Base-by-base conservation (phyloP, 23 tunicate species). In the Oikopleura dioica region DNA sequence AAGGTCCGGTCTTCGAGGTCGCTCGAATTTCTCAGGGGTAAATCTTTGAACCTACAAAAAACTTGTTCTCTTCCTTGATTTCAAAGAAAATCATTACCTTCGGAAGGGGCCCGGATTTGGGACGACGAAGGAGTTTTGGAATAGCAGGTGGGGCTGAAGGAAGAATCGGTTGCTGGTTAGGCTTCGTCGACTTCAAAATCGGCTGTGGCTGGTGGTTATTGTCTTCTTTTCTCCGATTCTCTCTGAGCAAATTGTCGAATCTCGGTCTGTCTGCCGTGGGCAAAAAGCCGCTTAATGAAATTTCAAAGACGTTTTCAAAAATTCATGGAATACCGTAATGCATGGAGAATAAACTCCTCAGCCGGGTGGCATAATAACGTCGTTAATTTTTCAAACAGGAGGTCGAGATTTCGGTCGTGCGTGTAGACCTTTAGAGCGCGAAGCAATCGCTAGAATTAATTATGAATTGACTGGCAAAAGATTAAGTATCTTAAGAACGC, bases 301-400 rank as follows among this genome's bases (percentile, higher is more conserved):
- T n/a, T n/a, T n/a, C 33, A 63, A 63, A 63, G 26, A 21, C 26
- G 16, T 63, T 12, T 12, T 44, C 16, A 44, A 44, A 44, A 44
- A 44, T 44, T 44, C 55, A 44, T 44, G 55, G 26, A 63, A 63
- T 63, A 63, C 72, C 72, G 16, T 28, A 63, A 63, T 4, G 72
- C 72, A 31, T 63, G 72, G 33, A 63, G 26, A 63, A 63, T 63
- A 28, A 63, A 63, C 26, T 63, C 72, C 16, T 63, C 30, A 2
- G 16, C 72, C 33, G 72, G 30, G 30, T 23, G 30, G 30, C 26
- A 12, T 24, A 63, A 31, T 2, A 63, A 2, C 33, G 33, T 63
- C 72, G 26, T 12, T 63, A 63, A 63, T 63, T 63, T 63, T 12
- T 63, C 26, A 28, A 63, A 63, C 29, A 63, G 33, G 30, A 23